A percentile compares a stretch with the other conserved stretches of the same genome.
phyloP scores from a whole-genome alignment of 2,888 invertebrate genomes.

The Lycocerus yunnanus region DNA sequence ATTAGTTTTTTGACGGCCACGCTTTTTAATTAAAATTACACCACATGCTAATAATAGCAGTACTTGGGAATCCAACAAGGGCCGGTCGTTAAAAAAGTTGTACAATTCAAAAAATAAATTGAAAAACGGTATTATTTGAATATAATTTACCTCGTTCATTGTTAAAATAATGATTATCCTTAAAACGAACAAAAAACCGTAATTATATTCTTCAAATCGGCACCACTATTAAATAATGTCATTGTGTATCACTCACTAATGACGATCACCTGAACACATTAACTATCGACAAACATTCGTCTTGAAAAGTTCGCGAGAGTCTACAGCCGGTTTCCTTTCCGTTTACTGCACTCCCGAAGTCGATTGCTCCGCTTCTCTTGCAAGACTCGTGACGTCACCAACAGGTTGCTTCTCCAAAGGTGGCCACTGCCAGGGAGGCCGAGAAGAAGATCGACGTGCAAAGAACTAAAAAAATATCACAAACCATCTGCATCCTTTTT shows the following conservation, averaged over 20 bases:
- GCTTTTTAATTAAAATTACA: slow-evolving; percentile 1
- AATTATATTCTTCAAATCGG: background rate
- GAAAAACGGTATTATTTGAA: background rate
- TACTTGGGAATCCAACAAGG: background rate
- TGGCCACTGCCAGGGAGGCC: slow-evolving; percentile 50
- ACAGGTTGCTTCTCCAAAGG: slow-evolving; percentile 49
- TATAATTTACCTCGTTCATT: slow-evolving; percentile 12
- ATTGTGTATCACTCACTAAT: slow-evolving; percentile 17
- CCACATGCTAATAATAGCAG: background rate
- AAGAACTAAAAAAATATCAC: slow-evolving; percentile 6
- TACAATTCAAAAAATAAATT: background rate
- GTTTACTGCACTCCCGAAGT: slow-evolving; percentile 18
- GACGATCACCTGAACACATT: slow-evolving; percentile 9
- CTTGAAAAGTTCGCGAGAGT: slow-evolving; percentile 11
- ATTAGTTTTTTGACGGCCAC: background rate
- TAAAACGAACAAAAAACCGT: background rate
- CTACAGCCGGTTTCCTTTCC: slow-evolving; percentile 22
- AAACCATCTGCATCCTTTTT: slow-evolving; percentile 21
- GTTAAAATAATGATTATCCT: background rate
- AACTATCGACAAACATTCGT: slow-evolving; percentile 5
- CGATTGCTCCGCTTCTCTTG: slow-evolving; percentile 21
- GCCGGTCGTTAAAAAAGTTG: background rate
- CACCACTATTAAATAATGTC: slow-evolving; percentile 9
- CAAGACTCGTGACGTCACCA: slow-evolving; percentile 47
- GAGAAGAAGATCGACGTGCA: slow-evolving; percentile 17